Evolutionary conservation across 1,140 invertebrate genomes (phyloP).

Genomic region (Trichomalopsis sarcophagae): DNA sequence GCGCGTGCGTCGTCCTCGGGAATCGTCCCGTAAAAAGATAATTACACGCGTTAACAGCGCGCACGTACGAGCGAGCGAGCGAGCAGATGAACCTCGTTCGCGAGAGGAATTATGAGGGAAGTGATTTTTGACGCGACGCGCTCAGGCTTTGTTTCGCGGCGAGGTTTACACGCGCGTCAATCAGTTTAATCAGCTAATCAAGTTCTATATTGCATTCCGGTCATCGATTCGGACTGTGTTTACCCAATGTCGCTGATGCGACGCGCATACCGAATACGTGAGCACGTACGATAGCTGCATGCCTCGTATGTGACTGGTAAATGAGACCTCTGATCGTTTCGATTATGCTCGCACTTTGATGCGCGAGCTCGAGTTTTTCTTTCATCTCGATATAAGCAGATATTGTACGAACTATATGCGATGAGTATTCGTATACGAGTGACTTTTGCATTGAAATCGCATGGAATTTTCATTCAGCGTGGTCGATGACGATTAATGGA

Average conservation of each 20-base stretch:
- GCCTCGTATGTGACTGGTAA: background rate
- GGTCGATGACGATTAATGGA: background rate
- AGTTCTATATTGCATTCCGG: background rate
- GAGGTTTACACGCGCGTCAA: background rate
- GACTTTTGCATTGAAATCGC: too few species aligned
- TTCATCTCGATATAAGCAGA: background rate
- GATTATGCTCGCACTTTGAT: too few species aligned
- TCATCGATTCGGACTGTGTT: background rate
- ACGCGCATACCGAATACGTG: background rate
- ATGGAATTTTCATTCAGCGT: background rate
- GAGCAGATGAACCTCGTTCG: background rate
- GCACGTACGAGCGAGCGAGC: background rate
- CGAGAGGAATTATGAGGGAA: background rate
- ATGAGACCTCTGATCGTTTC: background rate
- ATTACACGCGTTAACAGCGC: background rate
- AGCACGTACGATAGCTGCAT: background rate
- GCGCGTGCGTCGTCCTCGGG: background rate
- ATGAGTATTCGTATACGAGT: too few species aligned
- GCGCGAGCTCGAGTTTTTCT: background rate
- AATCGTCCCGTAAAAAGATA: conserved; percentile 8
- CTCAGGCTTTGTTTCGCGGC: too few species aligned
- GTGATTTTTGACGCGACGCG: background rate
- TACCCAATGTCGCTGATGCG: background rate
- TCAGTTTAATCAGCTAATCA: background rate
- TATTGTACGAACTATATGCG: background rate